These are phyloP conservation scores for Lutjanus argentimaculatus DNA, from an alignment of 2,797 vertebrate genomes.

Conservation along the genomic window DNA sequence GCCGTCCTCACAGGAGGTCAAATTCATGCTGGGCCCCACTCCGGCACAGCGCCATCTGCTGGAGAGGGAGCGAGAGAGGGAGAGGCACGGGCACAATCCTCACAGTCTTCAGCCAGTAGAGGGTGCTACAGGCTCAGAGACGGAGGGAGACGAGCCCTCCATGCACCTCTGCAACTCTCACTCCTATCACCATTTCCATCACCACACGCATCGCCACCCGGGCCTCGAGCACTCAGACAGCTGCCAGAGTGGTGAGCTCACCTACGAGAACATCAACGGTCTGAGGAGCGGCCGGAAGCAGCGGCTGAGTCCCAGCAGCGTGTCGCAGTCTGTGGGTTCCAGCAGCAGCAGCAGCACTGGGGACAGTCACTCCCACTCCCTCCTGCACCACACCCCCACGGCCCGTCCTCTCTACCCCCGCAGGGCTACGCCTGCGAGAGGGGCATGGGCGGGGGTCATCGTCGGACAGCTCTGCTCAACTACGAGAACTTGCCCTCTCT, in stretches of 20 bases:
- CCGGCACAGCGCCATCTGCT: conserved; percentile 89
- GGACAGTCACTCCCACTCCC: conserved; percentile 86
- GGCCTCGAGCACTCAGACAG: conserved; percentile 87
- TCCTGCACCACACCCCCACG: conserved; percentile 81
- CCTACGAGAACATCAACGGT: conserved; percentile 94
- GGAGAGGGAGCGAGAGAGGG: conserved; percentile 87
- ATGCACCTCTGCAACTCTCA: conserved; percentile 87
- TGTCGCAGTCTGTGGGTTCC: conserved; percentile 88
- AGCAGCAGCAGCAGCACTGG: conserved; percentile 91
- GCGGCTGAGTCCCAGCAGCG: conserved; percentile 86
- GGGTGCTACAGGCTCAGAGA: conserved; percentile 86
- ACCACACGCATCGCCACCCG: conserved; percentile 87
- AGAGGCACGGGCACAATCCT: conserved; percentile 78
- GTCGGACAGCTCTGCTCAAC: conserved; percentile 92
- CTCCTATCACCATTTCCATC: conserved; percentile 87
- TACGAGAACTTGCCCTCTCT: conserved; percentile 97
- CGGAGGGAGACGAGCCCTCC: conserved; percentile 83
- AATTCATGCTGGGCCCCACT: conserved; percentile 94
- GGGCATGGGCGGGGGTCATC: conserved; percentile 84
- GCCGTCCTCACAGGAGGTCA: conserved; percentile 92
- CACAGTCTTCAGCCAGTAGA: conserved; percentile 84
- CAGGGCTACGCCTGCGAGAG: conserved; percentile 86
- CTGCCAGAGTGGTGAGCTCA: conserved; percentile 84
- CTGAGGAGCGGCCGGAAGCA: conserved; percentile 84
- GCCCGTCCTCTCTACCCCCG: conserved; percentile 77